Base-by-base conservation (phyloP, 2,888 invertebrate species). In the Rhingia campestris region DNA sequence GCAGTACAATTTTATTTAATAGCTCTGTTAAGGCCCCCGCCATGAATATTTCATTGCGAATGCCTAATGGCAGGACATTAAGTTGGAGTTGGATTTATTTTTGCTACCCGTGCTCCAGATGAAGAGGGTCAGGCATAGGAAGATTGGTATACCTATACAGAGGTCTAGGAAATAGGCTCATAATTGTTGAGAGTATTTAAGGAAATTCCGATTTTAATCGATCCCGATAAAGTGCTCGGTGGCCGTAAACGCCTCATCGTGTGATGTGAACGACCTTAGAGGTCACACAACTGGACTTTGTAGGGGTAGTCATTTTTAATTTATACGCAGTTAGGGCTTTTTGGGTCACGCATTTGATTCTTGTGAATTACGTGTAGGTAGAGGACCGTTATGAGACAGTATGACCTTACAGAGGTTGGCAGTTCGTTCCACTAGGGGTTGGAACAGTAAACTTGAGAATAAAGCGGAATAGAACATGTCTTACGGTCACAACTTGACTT, bases 1-100 rank as follows among this genome's bases (percentile, higher is more conserved):
- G 64, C 79, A 67, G 73, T 74, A 74, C 73, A 74, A 58, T 82
- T 73, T 74, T 69, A 58, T 73, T 69, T 82, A 82, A 82, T 73
- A 69, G 77, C 82, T 82, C 69, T 73, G 67, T 73, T 79, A 69
- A 77, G 69, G 63, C 79, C 69, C 79, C 69, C 67, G 73, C 56
- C 63, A 79, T 82, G 82, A 82, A 82, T 82, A 82, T 79, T 82
- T 82, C 58, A 82, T 79, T 79, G 77, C 22, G 67, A 79, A 47
- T 73, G 77, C 66, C 67, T 82, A 77, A 82, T 82, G 77, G 56
- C 67, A 63, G 77, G 64, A 69, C 82, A 82, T 82, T 82, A 82
- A 69, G 73, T 33, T 41, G 30, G 32, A 64, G 69, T 67, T 82
- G 56, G 63, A 76, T 76, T 76, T 59, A 58, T 56, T 51, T 51